Conservation (phyloP, 2,888 invertebrate species). For the Gasteruption jaculator region DNA sequence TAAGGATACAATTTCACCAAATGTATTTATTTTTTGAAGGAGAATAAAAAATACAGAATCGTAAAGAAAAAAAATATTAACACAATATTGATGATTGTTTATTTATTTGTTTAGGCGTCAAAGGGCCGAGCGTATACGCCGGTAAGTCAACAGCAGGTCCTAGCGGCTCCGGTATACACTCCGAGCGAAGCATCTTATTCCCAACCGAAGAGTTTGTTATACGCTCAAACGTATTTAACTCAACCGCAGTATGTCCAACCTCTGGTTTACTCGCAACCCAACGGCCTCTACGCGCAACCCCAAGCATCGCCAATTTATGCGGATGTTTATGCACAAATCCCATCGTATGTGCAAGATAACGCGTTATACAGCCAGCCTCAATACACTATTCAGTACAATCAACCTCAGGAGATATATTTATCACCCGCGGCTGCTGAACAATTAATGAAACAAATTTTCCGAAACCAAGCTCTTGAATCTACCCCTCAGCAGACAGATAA, state of each 20-base stretch:
- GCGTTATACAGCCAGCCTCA: slow-evolving; percentile 29
- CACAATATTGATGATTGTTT: no score
- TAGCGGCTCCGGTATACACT: slow-evolving; percentile 17
- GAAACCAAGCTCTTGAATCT: no score
- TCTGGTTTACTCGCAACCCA: slow-evolving; percentile 36
- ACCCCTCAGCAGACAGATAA: no score
- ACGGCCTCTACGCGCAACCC: slow-evolving; percentile 32
- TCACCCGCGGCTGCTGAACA: slow-evolving; percentile 28
- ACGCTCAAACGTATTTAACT: slow-evolving; percentile 23
- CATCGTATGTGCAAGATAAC: slow-evolving; percentile 38
- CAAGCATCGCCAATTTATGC: slow-evolving; percentile 29
- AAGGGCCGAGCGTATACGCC: slow-evolving; percentile 7
- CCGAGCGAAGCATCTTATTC: slow-evolving; percentile 21
- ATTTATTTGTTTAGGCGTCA: not conserved
- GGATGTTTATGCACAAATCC: slow-evolving; percentile 29
- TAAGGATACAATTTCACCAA: no score
- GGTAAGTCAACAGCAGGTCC: slow-evolving; percentile 4
- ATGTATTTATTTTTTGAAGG: not conserved
- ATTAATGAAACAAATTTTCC: slow-evolving; percentile 31
- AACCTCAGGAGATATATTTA: slow-evolving; percentile 34
- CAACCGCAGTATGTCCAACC: slow-evolving; percentile 36
- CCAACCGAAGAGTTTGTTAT: slow-evolving; percentile 29
- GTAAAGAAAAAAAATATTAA: not conserved
- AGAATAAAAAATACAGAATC: not conserved
- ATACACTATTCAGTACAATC: slow-evolving; percentile 30